Base-by-base conservation (phyloP, 1,140 invertebrate species). In the Nomia melanderi region DNA sequence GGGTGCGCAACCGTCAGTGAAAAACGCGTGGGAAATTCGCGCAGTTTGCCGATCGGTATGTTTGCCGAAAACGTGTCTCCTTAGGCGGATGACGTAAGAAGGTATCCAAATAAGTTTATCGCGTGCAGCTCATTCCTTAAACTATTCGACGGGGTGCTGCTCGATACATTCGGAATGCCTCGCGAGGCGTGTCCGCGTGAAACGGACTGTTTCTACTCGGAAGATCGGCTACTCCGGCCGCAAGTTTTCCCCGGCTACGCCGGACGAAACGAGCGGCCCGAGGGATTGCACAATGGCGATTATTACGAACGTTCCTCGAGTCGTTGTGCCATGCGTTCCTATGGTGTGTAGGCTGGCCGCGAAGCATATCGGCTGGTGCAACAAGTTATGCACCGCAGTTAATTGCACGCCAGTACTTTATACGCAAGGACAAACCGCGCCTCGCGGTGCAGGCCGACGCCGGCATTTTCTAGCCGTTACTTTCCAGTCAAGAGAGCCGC, bases 391-490 rank as follows among this genome's bases (percentile, higher is more conserved):
- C 71, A 72, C 53, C 64, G 14, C 44, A 6, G 65, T 72, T 62
- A 72, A 82, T 79, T 73, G 77, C 64, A 70, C 70, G 71, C 72
- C 53, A 75, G 69, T 27, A 31, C 25, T 63, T 77, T 59, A 71
- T 60, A 54, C 44, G 63, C 82, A 87, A 87, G 85, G 82, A 84
- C 84, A 71, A 74, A 63, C 73, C 73, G 73, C 84, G 77, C 84
- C 82, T 79, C 36, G 66, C 23, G 44, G 3, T n/a, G 11, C 29
- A 1, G 23, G n/a, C 23, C 20, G 8, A 8, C 1, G 11, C n/a
- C 20, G 23, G 59, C 11, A 25, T 25, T n/a, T 44, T 17, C n/a
- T 53, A 36, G n/a, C 36, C 33, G 6, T 65, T 17, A 23, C 20
- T 11, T 4, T n/a, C 41, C 1, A 25, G 27, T 31, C 17, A 31